Conservation (phyloP, 2,888 invertebrate species). For the Caenorhabditis japonica region DNA sequence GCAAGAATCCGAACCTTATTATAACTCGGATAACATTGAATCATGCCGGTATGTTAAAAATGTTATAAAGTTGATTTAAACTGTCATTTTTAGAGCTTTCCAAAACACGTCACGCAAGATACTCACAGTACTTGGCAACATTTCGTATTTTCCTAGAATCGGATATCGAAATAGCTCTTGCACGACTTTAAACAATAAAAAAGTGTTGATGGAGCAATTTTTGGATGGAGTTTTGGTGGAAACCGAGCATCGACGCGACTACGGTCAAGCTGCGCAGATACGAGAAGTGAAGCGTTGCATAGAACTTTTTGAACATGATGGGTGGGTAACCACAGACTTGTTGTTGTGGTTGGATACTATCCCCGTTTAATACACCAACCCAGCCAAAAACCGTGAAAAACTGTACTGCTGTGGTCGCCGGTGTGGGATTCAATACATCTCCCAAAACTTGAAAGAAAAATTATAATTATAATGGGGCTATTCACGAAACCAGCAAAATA, state of each 20-base stretch:
- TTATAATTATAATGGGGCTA: no score
- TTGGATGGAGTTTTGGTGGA: slow-evolving; percentile 57
- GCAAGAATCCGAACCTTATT: slow-evolving; percentile 61
- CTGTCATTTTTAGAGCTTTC: slow-evolving; percentile 79
- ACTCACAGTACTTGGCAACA: slow-evolving; percentile 89
- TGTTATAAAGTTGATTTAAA: background rate
- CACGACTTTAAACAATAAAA: slow-evolving; percentile 2
- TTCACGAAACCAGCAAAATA: no score
- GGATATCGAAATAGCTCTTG: slow-evolving; percentile 7
- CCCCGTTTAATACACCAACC: no score
- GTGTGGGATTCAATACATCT: no score
- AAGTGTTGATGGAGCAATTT: slow-evolving; percentile 75
- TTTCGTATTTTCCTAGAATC: slow-evolving; percentile 76
- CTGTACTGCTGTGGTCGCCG: no score
- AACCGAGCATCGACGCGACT: slow-evolving; percentile 81
- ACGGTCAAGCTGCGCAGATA: slow-evolving; percentile 79
- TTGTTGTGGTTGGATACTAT: no score
- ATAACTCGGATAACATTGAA: slow-evolving; percentile 51
- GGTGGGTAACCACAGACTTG: slow-evolving; percentile 79
- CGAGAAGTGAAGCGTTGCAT: slow-evolving; percentile 85
- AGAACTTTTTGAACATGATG: slow-evolving; percentile 82
- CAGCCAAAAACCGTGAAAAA: no score
- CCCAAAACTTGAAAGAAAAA: no score
- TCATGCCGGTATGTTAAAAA: slow-evolving; percentile 77
- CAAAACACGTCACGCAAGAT: slow-evolving; percentile 88